phyloP scores from a whole-genome alignment of 1,140 invertebrate species.

The Cardiocondyla obscurior region DNA sequence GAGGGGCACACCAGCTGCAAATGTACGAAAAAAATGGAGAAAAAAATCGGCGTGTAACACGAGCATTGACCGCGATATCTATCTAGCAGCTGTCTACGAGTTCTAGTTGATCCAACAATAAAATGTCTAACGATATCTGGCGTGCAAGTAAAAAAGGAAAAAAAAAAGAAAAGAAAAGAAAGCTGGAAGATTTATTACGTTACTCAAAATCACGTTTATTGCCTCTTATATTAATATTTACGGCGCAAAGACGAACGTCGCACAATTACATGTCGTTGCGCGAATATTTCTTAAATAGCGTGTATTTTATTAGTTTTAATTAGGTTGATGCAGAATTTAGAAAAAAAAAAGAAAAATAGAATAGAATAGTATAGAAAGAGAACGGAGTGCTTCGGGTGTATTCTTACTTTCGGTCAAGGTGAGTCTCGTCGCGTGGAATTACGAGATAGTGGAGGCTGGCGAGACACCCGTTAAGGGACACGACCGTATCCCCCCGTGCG shows the following conservation, averaged over 20 bases:
- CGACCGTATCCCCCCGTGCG: constrained; percentile 60
- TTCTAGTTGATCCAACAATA: constrained; percentile 4
- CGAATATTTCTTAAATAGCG: no score
- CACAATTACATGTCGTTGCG: no score
- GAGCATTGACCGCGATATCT: constrained; percentile 5
- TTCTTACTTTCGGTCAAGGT: constrained; percentile 21
- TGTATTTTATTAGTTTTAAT: neutral
- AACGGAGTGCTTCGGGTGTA: neutral
- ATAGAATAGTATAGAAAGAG: neutral
- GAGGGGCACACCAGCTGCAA: constrained; percentile 13
- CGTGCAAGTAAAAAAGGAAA: no score
- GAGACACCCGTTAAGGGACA: constrained; percentile 64
- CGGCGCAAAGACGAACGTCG: no score
- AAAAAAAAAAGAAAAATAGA: neutral
- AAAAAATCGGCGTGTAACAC: neutral
- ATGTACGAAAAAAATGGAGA: constrained; percentile 31
- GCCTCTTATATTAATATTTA: no score
- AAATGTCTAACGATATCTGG: neutral
- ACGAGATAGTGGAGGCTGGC: constrained; percentile 18
- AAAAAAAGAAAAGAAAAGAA: no score
- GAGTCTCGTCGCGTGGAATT: neutral
- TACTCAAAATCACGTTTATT: no score
- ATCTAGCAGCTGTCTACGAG: neutral
- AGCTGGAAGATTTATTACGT: neutral
- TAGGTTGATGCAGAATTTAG: constrained; percentile 14